A percentile compares a stretch with the other conserved stretches of the same genome.
phyloP scores from a whole-genome alignment of 2,113 vertebrate species.

The Crotalus tigris region DNA sequence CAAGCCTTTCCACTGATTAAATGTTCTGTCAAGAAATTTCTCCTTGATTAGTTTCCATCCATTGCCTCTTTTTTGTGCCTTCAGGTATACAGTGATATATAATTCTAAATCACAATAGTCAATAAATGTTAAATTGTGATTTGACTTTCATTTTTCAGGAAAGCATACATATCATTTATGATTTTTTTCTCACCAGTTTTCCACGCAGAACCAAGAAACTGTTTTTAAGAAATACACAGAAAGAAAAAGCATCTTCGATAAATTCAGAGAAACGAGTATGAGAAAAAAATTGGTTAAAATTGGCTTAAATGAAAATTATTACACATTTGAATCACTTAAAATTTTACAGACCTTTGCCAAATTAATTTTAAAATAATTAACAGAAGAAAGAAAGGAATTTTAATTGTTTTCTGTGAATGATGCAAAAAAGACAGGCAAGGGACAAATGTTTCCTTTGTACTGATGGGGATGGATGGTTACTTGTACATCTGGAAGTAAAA shows the following conservation, averaged over 20 bases:
- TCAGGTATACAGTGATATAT: not conserved
- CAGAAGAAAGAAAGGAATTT: not conserved
- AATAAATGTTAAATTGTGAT: not conserved
- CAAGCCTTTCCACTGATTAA: not conserved
- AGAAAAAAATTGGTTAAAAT: not conserved
- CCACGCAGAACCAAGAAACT: not conserved
- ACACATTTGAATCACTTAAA: not conserved
- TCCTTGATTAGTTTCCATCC: not conserved
- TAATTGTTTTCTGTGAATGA: not conserved
- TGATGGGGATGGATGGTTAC: slow-evolving; percentile 15
- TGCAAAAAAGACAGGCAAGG: slow-evolving; percentile 4
- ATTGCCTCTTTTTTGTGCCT: not conserved
- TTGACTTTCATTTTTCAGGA: not conserved
- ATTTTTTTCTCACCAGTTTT: not conserved
- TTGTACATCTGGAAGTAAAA: slow-evolving; percentile 49
- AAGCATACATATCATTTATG: not conserved
- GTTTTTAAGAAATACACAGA: not conserved
- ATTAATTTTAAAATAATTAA: slow-evolving; percentile 21
- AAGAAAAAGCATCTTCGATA: not conserved
- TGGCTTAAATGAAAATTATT: not conserved
- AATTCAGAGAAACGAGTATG: not conserved
- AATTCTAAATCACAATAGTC: not conserved
- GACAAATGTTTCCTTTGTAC: slow-evolving; percentile 11
- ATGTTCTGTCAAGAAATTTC: not conserved
- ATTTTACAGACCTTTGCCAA: not conserved